Evolutionary conservation across 2,797 vertebrate species (phyloP).

Genomic region (Sebastes cheni): DNA sequence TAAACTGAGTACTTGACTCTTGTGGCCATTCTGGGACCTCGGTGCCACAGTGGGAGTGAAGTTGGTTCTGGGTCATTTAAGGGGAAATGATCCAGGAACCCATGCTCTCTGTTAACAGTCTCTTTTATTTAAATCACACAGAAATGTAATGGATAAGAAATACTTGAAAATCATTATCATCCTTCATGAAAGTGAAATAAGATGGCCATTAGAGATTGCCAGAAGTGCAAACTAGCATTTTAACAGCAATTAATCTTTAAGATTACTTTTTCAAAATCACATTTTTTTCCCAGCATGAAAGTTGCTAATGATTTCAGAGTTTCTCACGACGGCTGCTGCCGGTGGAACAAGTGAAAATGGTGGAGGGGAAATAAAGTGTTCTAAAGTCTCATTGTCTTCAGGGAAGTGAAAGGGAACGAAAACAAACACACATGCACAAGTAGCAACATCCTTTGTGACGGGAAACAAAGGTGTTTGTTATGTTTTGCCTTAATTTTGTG

Average conservation of each 20-base stretch:
- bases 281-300: background rate
- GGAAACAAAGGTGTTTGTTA: background rate
- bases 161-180: constrained; percentile 30
- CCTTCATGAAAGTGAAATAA: constrained; percentile 32
- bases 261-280: constrained; percentile 31
- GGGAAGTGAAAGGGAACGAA: background rate
- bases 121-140: constrained; percentile 39
- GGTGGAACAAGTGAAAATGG: background rate
- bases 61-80: constrained; percentile 58
- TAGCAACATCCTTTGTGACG: background rate
- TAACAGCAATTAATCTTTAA: constrained; percentile 42
- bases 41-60: constrained; percentile 20
- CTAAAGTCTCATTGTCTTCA: background rate
- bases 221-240: constrained; percentile 29
- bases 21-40: constrained; percentile 24
- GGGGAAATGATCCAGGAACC: constrained; percentile 39
- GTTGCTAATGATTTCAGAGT: background rate
- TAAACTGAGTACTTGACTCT: constrained; percentile 16
- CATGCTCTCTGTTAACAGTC: constrained; percentile 2
- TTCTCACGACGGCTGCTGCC: background rate
- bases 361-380: background rate
- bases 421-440: background rate
- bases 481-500: background rate
- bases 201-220: constrained; percentile 33
- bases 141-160: constrained; percentile 38